These are phyloP conservation scores for Cephalopholis sonnerati DNA, from an alignment of 2,113 vertebrate species.

Conservation along the genomic window DNA sequence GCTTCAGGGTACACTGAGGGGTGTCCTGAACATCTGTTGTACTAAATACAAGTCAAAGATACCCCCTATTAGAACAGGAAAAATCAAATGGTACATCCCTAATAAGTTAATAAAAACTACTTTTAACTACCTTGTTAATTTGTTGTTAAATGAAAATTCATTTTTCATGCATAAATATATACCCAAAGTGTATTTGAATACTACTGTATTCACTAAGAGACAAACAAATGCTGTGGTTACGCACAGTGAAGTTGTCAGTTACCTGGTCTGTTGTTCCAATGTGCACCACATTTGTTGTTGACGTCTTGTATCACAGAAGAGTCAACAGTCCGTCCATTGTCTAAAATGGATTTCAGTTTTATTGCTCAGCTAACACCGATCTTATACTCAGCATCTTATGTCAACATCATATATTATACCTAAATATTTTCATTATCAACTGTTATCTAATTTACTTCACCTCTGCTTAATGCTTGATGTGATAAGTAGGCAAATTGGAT, in stretches of 20 bases:
- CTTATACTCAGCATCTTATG: neutral
- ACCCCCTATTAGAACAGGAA: slow-evolving; percentile 18
- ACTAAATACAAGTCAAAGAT: slow-evolving; percentile 30
- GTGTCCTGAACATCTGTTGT: slow-evolving; percentile 69
- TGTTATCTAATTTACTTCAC: neutral
- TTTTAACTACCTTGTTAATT: too few species aligned
- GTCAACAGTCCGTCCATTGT: neutral
- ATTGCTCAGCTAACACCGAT: neutral
- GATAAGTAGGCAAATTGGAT: slow-evolving; percentile 39
- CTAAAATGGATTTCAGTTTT: neutral
- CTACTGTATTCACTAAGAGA: neutral
- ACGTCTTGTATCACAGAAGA: neutral
- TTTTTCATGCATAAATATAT: too few species aligned
- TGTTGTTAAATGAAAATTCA: too few species aligned
- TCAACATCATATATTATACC: neutral
- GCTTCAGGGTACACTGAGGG: neutral
- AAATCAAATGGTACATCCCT: neutral
- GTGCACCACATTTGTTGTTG: neutral
- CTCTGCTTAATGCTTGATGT: neutral
- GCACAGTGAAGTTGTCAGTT: neutral
- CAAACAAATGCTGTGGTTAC: neutral
- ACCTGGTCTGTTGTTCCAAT: neutral
- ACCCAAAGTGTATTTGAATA: neutral
- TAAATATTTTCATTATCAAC: neutral
- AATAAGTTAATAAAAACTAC: too few species aligned